Conservation (phyloP, 2,113 vertebrate genomes). For the Cervus canadensis region DNA sequence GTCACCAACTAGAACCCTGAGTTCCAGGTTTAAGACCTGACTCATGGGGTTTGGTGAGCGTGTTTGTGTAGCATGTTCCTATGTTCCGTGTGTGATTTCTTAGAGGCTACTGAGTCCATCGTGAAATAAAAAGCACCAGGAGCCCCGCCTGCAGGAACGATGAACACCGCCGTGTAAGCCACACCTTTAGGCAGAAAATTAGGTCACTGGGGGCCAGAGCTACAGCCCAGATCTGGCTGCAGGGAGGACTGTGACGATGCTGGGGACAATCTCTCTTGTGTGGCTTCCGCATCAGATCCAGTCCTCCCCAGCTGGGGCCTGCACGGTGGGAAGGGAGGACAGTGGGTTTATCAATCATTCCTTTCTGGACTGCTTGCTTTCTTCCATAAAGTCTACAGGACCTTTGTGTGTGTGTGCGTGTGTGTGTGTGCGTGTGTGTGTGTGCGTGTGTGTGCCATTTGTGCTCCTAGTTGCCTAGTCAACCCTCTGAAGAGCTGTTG, state of each 20-base stretch:
- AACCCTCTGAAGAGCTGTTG: neutral
- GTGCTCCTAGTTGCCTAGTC: neutral
- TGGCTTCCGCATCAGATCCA: fast-evolving
- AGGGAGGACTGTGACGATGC: fast-evolving
- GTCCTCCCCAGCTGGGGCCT: neutral
- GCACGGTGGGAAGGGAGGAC: neutral
- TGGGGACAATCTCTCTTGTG: fast-evolving
- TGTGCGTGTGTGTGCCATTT: neutral
- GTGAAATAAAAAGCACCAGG: neutral
- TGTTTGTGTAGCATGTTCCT: neutral
- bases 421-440: neutral
- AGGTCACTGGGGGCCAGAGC: neutral
- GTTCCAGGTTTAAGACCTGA: neutral
- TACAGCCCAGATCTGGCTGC: neutral
- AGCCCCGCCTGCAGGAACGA: neutral
- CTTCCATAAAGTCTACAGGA: neutral
- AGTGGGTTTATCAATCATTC: neutral
- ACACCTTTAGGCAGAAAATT: neutral
- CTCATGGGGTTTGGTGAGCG: neutral
- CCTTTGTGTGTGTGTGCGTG: neutral
- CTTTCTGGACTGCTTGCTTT: neutral
- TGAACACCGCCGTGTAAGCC: fast-evolving
- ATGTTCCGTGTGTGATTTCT: neutral
- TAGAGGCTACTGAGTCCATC: neutral
- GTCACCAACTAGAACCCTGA: neutral